Evolutionary conservation across 2,113 vertebrate species (phyloP), one percentile per base, ranked within the genome.

Genomic region (Oryctolagus cuniculus): DNA sequence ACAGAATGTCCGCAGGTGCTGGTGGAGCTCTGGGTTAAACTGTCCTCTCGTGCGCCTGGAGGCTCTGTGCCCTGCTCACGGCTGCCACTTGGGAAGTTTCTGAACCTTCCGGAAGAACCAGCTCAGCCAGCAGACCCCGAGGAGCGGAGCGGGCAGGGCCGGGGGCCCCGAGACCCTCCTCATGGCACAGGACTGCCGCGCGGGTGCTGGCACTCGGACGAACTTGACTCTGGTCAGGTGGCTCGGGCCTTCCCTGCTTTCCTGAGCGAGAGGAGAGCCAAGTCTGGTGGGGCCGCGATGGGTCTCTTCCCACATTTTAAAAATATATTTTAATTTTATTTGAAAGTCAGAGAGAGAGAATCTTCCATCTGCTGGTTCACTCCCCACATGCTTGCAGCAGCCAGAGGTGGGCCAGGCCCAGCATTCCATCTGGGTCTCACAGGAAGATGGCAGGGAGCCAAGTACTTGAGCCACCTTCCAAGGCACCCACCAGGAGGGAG

Each of bases 21-120:
- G 1, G 5, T 0, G 1, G 25, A 22, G 1, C 4, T 25, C n/a
- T 16, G 22, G 8, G 6, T 24, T 3, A 17, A 61, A 27, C 25
- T 21, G 0, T 17, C 13, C 22, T 38, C 55, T 3, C 0, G 27
- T 27, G 10, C 44, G 3, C 1, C 5, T 1, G 8, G 55, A 16
- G 31, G 36, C n/a, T 31, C 49, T 17, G n/a, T 15, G 6, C 34
- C 38, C 12, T 3, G 27, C 12, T 19, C 2, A 0, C 13, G 64
- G 8, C 81, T 24, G 3, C 1, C 0, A 1, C 2, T 7, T 12
- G 5, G 6, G 55, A 5, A 27, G 49, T 17, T 5, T 16, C 44
- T 7, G 21, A 9, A 3, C 13, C 7, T 31, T 72, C 21, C 4
- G 5, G 34, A 64, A n/a, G 36, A 61, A 7, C 10, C n/a, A 36